phyloP scores from a whole-genome alignment of 1,140 invertebrate species.

The Polypedilum pembai region DNA sequence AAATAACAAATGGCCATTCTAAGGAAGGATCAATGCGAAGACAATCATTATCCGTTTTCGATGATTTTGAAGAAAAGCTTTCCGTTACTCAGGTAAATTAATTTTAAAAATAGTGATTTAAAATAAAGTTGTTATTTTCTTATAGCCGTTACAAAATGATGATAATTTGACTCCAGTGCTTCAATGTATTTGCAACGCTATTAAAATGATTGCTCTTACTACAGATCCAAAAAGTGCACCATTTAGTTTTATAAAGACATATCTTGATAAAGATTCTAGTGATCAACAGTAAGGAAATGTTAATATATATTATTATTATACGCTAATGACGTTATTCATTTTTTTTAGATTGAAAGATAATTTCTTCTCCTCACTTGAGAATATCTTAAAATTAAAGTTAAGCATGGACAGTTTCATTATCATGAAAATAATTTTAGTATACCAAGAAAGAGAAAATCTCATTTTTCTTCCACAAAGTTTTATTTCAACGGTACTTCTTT shows the following conservation, averaged over 20 bases:
- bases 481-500: neutral
- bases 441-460: slow-evolving; percentile 32
- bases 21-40: slow-evolving; percentile 34
- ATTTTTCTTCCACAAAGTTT: neutral
- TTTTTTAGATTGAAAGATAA: slow-evolving; percentile 32
- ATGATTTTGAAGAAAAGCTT: slow-evolving; percentile 31
- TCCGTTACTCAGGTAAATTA: slow-evolving; percentile 32
- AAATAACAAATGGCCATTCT: slow-evolving; percentile 22
- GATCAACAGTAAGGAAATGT: neutral
- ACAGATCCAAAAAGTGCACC: neutral
- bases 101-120: neutral
- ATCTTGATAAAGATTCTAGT: neutral
- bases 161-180: neutral
- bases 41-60: slow-evolving; percentile 40
- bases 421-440: slow-evolving; percentile 37
- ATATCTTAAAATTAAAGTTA: slow-evolving; percentile 39
- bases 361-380: slow-evolving; percentile 39
- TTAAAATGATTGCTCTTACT: neutral
- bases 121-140: neutral
- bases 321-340: neutral
- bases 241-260: neutral
- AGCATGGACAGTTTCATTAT: slow-evolving; percentile 40
- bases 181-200: neutral
- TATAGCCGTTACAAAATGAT: neutral
- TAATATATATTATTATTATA: neutral